Percentiles rank a stretch among this genome's conserved stretches.
Evolutionary conservation across 2,113 vertebrate genomes (phyloP).

Genomic region (Ardeotis arabs): DNA sequence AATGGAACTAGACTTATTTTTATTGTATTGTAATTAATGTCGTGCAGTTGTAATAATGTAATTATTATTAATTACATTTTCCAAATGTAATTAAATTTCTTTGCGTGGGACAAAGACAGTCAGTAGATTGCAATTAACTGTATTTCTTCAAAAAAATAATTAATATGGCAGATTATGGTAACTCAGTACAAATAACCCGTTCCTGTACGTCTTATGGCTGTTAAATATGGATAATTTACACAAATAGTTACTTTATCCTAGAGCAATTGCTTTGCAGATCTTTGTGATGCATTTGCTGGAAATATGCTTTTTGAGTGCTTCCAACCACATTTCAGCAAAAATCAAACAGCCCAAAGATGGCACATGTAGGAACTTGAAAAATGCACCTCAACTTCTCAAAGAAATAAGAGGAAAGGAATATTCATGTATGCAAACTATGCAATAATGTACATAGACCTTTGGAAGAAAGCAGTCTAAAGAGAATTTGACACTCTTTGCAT

Average conservation of each 20-base stretch:
- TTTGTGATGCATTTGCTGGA: constrained; percentile 38
- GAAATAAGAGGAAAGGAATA: constrained; percentile 24
- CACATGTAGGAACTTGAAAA: constrained; percentile 48
- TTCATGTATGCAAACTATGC: background rate
- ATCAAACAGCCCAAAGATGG: constrained; percentile 38
- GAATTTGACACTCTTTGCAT: background rate
- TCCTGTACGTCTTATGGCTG: constrained; percentile 44
- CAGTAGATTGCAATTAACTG: constrained; percentile 63
- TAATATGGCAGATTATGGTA: constrained; percentile 66
- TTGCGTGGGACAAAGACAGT: constrained; percentile 68
- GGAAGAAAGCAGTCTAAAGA: background rate
- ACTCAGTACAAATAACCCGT: constrained; percentile 65
- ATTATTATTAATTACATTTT: constrained; percentile 79
- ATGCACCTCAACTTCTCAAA: constrained; percentile 50
- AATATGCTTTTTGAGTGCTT: constrained; percentile 47
- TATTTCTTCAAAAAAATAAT: constrained; percentile 67
- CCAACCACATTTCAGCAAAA: constrained; percentile 49
- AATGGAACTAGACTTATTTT: constrained; percentile 63
- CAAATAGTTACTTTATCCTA: constrained; percentile 54
- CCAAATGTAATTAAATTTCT: constrained; percentile 73
- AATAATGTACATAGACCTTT: background rate
- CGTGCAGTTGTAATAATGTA: constrained; percentile 73
- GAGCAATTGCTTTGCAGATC: constrained; percentile 19
- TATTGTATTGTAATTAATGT: constrained; percentile 70
- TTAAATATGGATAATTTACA: constrained; percentile 70